Evolutionary conservation across 2,888 invertebrate species (phyloP), one percentile per base, ranked within the genome.

Genomic region (Linhomoeus sp.): DNA sequence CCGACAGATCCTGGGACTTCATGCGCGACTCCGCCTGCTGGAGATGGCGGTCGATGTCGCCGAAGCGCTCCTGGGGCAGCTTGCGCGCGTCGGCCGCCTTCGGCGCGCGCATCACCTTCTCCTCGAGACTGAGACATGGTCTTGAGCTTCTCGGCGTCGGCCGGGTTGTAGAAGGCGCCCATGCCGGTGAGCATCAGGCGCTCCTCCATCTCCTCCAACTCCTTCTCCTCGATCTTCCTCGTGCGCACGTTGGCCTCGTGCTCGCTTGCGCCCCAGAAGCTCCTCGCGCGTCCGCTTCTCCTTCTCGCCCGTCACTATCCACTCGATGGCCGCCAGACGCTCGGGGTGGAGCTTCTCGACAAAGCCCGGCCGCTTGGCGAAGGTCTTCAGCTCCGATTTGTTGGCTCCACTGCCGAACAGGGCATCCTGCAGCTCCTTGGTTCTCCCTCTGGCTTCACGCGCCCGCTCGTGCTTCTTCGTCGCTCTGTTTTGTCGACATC

Each of bases 181-280:
- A 48, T 46, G 17, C 26, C 52, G 12, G 50, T 51, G 22, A 35
- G 22, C 19, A 51, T 43, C 38, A 55, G 43, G 44, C 50, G 50
- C 36, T 51, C 38, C 41, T 53, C 53, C 51, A 52, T 51, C 33
- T 51, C 51, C 41, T 49, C 51, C 15, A 53, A 40, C 40, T 50
- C 48, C 22, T 39, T 36, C 20, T 43, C 26, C n/a, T 52, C 53
- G 33, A 55, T 25, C 46, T 46, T 48, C n/a, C 46, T 36, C 25
- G 47, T 45, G 25, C 41, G 40, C n/a, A 49, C 45, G 22, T 22
- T 19, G 2, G 50, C 43, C n/a, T 12, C 17, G 14, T 33, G 40
- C n/a, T 25, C 41, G 36, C 19, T 51, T 50, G 24, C 42, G 41
- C 29, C 41, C 45, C 41, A 46, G 45, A n/a, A 52, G 23, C 37